phyloP scores from a whole-genome alignment of 2,888 invertebrate genomes.

The Caenorhabditis drosophilae region DNA sequence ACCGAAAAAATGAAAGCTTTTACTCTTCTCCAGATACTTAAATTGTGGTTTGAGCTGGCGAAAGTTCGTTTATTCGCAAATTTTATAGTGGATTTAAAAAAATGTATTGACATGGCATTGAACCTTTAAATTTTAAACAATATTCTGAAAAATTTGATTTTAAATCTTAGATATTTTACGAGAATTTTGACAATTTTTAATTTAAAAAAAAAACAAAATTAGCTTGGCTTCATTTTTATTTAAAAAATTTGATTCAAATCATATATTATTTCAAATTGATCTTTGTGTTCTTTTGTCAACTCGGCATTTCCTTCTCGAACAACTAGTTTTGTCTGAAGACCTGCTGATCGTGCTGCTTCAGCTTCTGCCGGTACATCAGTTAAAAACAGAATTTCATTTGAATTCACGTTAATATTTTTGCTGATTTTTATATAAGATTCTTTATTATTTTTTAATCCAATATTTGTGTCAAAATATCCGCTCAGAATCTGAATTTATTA shows the following conservation, averaged over 20 bases:
- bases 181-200: too few species aligned
- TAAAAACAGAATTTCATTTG: slow-evolving; percentile 81
- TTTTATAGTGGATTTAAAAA: too few species aligned
- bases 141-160: too few species aligned
- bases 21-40: slow-evolving; percentile 19
- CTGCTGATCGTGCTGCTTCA: slow-evolving; percentile 80
- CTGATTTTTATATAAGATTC: slow-evolving; percentile 82
- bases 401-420: slow-evolving; percentile 75
- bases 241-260: slow-evolving; percentile 35
- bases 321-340: slow-evolving; percentile 78
- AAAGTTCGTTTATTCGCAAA: too few species aligned
- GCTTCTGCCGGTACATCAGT: slow-evolving; percentile 88
- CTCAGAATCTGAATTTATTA: slow-evolving; percentile 75
- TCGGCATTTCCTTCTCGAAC: slow-evolving; percentile 82
- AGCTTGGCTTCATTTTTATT: too few species aligned
- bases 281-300: slow-evolving; percentile 74
- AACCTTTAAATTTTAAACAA: too few species aligned
- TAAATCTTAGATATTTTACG: too few species aligned
- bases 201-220: too few species aligned
- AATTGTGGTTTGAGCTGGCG: slow-evolving; percentile 9
- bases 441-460: slow-evolving; percentile 82
- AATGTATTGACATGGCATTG: too few species aligned
- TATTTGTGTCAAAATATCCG: slow-evolving; percentile 85
- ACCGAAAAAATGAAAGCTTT: slow-evolving; percentile 38
- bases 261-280: slow-evolving; percentile 22